Evolutionary conservation across 2,113 vertebrate species (phyloP).

Genomic region (Mastomys coucha): DNA sequence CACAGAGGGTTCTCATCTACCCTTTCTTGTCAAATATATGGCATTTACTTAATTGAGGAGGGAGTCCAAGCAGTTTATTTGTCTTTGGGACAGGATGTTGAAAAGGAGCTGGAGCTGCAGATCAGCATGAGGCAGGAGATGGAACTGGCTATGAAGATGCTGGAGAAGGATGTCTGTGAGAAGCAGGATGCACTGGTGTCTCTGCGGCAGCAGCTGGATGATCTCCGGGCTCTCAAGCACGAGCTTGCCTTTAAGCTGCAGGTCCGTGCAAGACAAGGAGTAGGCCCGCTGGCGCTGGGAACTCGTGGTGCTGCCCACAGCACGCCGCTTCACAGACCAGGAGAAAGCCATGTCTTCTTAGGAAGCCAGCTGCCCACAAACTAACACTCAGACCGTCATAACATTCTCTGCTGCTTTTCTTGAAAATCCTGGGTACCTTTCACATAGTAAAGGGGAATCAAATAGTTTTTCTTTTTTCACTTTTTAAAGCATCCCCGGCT

Average conservation of each 20-base stretch:
- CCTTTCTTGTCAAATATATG: neutral
- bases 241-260: slow-evolving; percentile 97
- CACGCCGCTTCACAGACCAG: neutral
- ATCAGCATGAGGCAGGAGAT: slow-evolving; percentile 99
- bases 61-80: neutral
- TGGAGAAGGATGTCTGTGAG: slow-evolving; percentile 98
- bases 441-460: neutral
- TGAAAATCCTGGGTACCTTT: neutral
- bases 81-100: slow-evolving; percentile 94
- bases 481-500: neutral
- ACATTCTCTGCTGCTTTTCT: neutral
- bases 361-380: neutral
- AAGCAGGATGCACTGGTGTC: slow-evolving; percentile 97
- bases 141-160: slow-evolving; percentile 99
- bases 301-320: neutral
- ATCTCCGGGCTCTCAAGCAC: slow-evolving; percentile 96
- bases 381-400: neutral
- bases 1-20: neutral
- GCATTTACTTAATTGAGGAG: neutral
- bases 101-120: slow-evolving; percentile 97
- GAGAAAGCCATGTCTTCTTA: neutral
- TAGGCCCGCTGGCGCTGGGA: neutral
- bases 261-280: slow-evolving; percentile 83
- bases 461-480: neutral
- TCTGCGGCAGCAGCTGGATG: slow-evolving; percentile 96